Evolutionary conservation across 1,140 invertebrate species (phyloP).

Genomic region (Pteromalus puparum): DNA sequence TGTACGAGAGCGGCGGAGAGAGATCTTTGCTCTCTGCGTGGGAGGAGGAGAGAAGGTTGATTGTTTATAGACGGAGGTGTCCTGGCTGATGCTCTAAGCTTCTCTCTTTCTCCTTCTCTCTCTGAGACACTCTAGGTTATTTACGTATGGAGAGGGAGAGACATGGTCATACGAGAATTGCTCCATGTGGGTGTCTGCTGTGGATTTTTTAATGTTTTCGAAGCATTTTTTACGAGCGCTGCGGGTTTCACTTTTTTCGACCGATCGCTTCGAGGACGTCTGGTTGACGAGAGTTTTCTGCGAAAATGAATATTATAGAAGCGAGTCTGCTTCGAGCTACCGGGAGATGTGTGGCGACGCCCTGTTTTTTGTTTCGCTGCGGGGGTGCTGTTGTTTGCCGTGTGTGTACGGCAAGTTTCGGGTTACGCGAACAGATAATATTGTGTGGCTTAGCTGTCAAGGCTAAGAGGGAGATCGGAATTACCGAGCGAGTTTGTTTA

Average conservation of each 20-base stretch:
- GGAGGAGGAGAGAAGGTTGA: neutral
- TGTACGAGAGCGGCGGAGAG: neutral
- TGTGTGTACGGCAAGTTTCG: neutral
- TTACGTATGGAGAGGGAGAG: neutral
- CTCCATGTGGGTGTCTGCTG: neutral
- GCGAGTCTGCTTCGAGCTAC: too few relatives aligned
- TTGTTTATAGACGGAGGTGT: conserved; percentile 28
- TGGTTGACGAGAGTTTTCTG: too few relatives aligned
- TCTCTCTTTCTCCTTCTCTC: conserved; percentile 9
- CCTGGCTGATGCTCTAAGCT: neutral
- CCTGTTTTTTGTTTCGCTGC: conserved; percentile 26
- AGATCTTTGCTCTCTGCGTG: neutral
- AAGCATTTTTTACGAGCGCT: neutral
- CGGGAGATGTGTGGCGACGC: conserved; percentile 1
- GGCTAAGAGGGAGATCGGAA: neutral
- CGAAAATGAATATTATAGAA: too few relatives aligned
- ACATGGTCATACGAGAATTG: neutral
- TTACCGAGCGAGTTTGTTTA: neutral
- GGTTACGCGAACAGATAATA: neutral
- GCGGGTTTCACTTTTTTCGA: neutral
- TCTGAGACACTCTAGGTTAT: neutral
- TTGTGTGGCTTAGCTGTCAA: neutral
- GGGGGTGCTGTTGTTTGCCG: conserved; percentile 8
- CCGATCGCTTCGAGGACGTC: neutral
- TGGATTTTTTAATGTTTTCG: neutral